Conservation (phyloP, 2,797 vertebrate genomes). For the Eidolon dupreanum region DNA sequence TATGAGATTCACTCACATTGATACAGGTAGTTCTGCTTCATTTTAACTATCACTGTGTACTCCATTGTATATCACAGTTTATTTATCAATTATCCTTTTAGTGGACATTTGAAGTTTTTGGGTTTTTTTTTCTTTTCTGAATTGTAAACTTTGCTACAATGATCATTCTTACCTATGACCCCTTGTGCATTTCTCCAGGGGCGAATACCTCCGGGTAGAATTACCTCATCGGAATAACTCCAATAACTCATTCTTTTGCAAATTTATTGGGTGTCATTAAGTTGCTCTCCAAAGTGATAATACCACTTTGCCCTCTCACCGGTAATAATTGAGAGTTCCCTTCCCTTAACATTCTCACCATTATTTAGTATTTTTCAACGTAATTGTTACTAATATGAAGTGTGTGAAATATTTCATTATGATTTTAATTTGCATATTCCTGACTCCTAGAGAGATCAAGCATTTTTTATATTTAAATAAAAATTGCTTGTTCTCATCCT, state of each 20-base stretch:
- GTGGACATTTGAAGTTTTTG: not conserved
- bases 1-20: not conserved
- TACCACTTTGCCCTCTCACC: not conserved
- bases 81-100: not conserved
- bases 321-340: not conserved
- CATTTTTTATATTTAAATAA: not conserved
- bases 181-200: not conserved
- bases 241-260: not conserved
- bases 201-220: not conserved
- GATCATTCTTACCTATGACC: not conserved
- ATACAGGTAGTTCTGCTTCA: not conserved
- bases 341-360: not conserved
- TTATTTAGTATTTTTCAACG: not conserved
- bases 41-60: not conserved
- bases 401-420: not conserved
- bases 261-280: not conserved
- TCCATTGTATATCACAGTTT: not conserved
- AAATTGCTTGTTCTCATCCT: not conserved
- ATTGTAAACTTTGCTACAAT: not conserved
- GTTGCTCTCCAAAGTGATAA: not conserved
- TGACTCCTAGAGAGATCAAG: not conserved
- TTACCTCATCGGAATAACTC: not conserved
- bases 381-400: constrained; percentile 21
- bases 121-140: not conserved
- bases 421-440: constrained; percentile 2